Evolutionary conservation across 2,888 invertebrate genomes (phyloP).

Genomic region (Prosapia bicincta): DNA sequence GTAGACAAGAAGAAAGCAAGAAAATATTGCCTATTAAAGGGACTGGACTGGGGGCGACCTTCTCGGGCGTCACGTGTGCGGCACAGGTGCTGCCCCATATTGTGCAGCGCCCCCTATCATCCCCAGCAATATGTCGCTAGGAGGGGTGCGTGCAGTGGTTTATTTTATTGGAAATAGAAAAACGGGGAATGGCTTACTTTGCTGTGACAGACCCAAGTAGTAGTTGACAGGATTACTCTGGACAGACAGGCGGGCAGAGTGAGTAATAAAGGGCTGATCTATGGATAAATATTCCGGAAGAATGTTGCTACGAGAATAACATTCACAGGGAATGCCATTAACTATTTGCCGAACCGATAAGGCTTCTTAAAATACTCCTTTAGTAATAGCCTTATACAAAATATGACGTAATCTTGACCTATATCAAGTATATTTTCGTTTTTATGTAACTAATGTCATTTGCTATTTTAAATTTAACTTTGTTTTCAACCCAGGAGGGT

Average conservation of each 20-base stretch:
- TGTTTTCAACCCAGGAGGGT: too few species aligned
- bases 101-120: slow-evolving; percentile 17
- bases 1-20: slow-evolving; percentile 10
- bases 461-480: too few species aligned
- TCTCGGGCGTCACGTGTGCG: slow-evolving; percentile 27
- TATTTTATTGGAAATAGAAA: slow-evolving; percentile 32
- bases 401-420: too few species aligned
- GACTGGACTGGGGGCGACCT: slow-evolving; percentile 19
- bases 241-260: not conserved
- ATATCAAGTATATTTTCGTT: too few species aligned
- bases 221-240: not conserved
- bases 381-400: too few species aligned
- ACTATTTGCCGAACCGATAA: too few species aligned
- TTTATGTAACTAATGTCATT: too few species aligned
- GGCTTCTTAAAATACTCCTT: too few species aligned
- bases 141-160: slow-evolving; percentile 28
- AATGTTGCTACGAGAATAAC: too few species aligned
- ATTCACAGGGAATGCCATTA: too few species aligned
- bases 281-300: too few species aligned
- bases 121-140: slow-evolving; percentile 33
- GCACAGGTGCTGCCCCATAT: slow-evolving; percentile 33
- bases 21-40: slow-evolving; percentile 27
- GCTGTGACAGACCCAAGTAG: slow-evolving; percentile 10
- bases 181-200: slow-evolving; percentile 26
- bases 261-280: too few species aligned